These are phyloP conservation scores for Rallus limicola DNA, from an alignment of 2,113 vertebrate genomes.

Conservation along the genomic window DNA sequence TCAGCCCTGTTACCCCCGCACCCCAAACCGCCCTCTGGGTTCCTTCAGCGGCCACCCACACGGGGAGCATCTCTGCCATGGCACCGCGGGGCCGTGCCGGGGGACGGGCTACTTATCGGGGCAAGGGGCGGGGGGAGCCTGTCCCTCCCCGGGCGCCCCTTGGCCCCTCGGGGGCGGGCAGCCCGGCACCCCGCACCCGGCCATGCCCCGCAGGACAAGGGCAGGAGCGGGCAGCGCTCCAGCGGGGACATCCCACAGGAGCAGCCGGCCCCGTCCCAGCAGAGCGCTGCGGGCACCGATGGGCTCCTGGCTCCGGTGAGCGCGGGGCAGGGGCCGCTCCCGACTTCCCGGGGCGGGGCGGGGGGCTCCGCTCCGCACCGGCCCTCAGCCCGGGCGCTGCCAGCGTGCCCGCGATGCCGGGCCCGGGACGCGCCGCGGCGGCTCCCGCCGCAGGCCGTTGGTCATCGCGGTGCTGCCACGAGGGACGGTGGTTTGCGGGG, in stretches of 20 bases:
- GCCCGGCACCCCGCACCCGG: neutral
- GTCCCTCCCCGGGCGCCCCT: neutral
- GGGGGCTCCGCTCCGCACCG: neutral
- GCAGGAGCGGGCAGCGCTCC: neutral
- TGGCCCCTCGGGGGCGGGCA: neutral
- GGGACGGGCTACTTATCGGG: neutral
- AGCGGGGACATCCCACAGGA: neutral
- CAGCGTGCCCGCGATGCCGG: neutral
- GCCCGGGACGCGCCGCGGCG: neutral
- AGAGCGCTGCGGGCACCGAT: accelerated
- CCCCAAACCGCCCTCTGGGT: neutral
- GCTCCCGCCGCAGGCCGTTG: neutral
- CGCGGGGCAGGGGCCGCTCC: neutral
- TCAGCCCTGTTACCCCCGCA: accelerated
- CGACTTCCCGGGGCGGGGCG: accelerated
- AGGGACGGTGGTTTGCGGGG: neutral
- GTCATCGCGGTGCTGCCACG: neutral
- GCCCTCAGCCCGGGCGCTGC: neutral
- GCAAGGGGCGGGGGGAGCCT: too few relatives aligned
- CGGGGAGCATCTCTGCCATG: neutral
- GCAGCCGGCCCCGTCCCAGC: neutral
- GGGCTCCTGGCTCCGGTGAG: neutral
- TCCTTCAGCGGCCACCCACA: accelerated
- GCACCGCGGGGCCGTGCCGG: neutral
- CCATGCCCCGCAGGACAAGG: neutral